Evolutionary conservation across 2,113 vertebrate species (phyloP).

Genomic region (Cacatua alba): DNA sequence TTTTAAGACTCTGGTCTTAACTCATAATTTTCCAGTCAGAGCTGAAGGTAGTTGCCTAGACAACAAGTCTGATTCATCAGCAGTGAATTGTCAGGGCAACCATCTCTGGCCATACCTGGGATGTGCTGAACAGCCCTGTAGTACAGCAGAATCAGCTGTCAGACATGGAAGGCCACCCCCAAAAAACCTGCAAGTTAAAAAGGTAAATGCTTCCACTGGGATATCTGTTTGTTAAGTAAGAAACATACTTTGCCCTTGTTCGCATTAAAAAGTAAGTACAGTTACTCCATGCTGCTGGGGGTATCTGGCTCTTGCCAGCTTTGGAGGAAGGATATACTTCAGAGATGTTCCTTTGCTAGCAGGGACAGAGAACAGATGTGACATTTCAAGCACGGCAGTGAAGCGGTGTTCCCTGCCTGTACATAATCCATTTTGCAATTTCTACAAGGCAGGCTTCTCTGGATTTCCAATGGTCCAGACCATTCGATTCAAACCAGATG

Average conservation of each 20-base stretch:
- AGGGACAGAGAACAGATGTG: background rate
- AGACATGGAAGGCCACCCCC: background rate
- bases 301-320: background rate
- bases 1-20: background rate
- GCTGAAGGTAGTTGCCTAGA: slow-evolving; percentile 45
- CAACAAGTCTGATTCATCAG: slow-evolving; percentile 45
- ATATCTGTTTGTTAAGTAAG: background rate
- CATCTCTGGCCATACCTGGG: background rate
- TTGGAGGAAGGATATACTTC: background rate
- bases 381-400: background rate
- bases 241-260: background rate
- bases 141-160: background rate
- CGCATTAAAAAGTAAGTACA: background rate
- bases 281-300: background rate
- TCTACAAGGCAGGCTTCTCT: too few relatives aligned
- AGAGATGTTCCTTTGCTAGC: background rate
- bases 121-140: background rate
- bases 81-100: slow-evolving; percentile 30
- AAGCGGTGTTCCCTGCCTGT: background rate
- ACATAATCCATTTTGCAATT: background rate
- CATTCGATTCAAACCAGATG: background rate
- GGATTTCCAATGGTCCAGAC: background rate
- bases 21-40: background rate
- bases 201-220: background rate
- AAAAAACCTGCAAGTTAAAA: background rate